A percentile compares a stretch with the other conserved stretches of the same genome.
These are phyloP conservation scores for Tuta absoluta DNA, from an alignment of 2,888 invertebrate genomes.

Conservation along the genomic window DNA sequence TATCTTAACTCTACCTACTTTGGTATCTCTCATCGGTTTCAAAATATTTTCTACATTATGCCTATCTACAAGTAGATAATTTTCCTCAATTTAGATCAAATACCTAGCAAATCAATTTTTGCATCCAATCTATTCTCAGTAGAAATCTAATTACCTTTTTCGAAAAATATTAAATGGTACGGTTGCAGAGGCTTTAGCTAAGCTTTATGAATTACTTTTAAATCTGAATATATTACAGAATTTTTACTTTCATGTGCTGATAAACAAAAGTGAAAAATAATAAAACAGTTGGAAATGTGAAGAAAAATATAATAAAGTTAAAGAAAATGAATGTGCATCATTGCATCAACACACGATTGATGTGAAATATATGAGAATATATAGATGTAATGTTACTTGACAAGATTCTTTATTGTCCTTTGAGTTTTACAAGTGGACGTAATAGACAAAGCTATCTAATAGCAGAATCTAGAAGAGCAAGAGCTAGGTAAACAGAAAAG, in stretches of 20 bases:
- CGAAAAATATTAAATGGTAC: conserved; percentile 40
- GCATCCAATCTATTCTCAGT: conserved; percentile 35
- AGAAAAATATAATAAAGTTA: conserved; percentile 48
- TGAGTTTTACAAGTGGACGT: conserved; percentile 61
- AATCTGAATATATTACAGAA: conserved; percentile 43
- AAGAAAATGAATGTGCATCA: conserved; percentile 60
- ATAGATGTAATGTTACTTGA: not conserved
- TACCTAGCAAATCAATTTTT: conserved; percentile 38
- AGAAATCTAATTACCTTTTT: conserved; percentile 34
- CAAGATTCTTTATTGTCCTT: conserved; percentile 31
- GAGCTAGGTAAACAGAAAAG: conserved; percentile 45
- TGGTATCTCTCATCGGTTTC: not conserved
- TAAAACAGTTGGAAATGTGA: conserved; percentile 48
- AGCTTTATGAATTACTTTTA: conserved; percentile 42
- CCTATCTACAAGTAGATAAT: conserved; percentile 30
- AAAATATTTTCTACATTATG: not conserved
- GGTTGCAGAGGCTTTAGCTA: conserved; percentile 72
- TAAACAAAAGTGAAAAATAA: conserved; percentile 70
- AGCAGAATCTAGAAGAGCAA: conserved; percentile 51
- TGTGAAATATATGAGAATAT: conserved; percentile 17
- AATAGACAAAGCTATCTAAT: conserved; percentile 43
- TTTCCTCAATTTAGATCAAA: conserved; percentile 78
- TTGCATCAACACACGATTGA: conserved; percentile 58
- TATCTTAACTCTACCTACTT: conserved; percentile 6
- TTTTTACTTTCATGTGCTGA: conserved; percentile 79